phyloP scores from a whole-genome alignment of 2,113 vertebrate species.

The Castor canadensis region DNA sequence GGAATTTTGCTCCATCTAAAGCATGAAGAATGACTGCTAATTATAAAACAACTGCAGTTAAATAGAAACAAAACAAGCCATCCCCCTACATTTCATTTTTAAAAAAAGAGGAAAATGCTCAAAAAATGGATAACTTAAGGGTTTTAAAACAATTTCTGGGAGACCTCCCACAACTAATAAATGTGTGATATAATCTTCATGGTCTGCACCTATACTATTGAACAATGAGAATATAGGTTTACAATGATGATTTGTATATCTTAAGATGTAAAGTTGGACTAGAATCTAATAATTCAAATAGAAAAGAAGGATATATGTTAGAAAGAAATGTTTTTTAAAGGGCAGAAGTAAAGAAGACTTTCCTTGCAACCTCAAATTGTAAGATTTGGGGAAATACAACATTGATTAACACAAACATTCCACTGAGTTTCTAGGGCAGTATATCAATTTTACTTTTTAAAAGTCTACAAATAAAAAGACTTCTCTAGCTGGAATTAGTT shows the following conservation, averaged over 20 bases:
- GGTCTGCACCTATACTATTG: not conserved
- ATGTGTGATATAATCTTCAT: not conserved
- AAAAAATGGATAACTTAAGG: not conserved
- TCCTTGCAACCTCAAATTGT: not conserved
- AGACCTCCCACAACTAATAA: not conserved
- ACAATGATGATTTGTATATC: not conserved
- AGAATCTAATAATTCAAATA: not conserved
- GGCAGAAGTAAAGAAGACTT: conserved; percentile 4
- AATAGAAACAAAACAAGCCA: conserved; percentile 22
- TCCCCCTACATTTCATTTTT: not conserved
- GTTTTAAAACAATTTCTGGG: not conserved
- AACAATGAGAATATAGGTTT: not conserved
- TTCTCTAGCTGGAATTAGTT: not conserved
- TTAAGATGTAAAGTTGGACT: conserved; percentile 1
- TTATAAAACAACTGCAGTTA: not conserved
- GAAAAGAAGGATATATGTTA: not conserved
- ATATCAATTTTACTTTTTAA: conserved; percentile 2
- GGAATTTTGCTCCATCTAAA: not conserved
- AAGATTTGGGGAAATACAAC: conserved; percentile 33
- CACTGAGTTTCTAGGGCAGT: not conserved
- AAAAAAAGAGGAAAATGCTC: not conserved
- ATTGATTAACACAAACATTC: not conserved
- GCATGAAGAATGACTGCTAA: not conserved
- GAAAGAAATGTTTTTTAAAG: conserved; percentile 44
- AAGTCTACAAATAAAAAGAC: conserved; percentile 11